A percentile compares a stretch with the other conserved stretches of the same genome.
phyloP scores from a whole-genome alignment of 2,797 vertebrate genomes.

The Ciconia nigra region DNA sequence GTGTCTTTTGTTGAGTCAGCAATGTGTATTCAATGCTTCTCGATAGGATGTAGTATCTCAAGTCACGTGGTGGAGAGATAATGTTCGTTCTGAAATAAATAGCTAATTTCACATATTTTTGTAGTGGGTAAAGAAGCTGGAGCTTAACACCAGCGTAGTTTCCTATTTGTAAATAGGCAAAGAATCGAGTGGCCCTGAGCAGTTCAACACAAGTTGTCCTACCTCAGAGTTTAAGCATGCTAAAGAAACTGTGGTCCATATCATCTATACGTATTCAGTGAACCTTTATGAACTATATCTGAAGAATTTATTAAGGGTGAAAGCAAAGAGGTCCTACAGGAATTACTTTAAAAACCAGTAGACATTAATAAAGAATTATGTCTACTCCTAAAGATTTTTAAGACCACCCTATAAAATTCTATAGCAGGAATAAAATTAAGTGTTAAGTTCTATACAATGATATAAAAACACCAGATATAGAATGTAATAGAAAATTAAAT shows the following conservation, averaged over 20 bases:
- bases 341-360: background rate
- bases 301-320: background rate
- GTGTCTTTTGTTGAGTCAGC: background rate
- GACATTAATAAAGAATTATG: slow-evolving; percentile 49
- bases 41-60: background rate
- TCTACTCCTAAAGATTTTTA: slow-evolving; percentile 19
- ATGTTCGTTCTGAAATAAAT: background rate
- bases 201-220: background rate
- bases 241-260: background rate
- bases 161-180: background rate
- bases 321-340: background rate
- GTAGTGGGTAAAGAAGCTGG: background rate
- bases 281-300: background rate
- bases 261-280: background rate
- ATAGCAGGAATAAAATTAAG: background rate
- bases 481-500: slow-evolving; percentile 30
- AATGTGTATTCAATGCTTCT: background rate
- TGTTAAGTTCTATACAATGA: background rate
- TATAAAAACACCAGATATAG: background rate
- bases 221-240: background rate
- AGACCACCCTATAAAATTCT: slow-evolving; percentile 11
- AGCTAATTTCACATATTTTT: background rate
- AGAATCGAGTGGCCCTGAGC: background rate
- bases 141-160: background rate
- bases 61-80: background rate